Evolutionary conservation across 2,888 invertebrate species (phyloP), one percentile per base, ranked within the genome.

Genomic region (Andrena chrysosceles): DNA sequence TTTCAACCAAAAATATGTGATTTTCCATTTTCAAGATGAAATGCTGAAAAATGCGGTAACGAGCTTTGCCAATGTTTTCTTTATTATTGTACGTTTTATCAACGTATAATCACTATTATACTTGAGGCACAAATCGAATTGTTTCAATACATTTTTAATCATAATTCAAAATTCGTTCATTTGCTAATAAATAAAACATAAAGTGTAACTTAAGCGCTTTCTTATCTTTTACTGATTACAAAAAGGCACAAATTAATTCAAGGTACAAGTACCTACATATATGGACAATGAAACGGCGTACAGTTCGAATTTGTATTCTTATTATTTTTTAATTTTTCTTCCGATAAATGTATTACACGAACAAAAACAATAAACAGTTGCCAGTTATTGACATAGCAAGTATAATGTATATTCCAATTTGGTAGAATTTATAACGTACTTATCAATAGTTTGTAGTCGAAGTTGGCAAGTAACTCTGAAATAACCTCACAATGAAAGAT

Each of bases 401-500:
- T n/a, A 26, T 23, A 59, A 42, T 31, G 59, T 23, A 26, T 23
- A 23, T 64, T 63, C 52, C 49, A 33, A 75, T 59, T 64, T 49
- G n/a, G 10, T 67, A 13, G 23, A 70, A 66, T 23, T 31, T 20
- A 42, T 31, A 71, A 26, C 35, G 26, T 73, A 59, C 26, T 69
- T 66, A 48, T 60, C 42, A 63, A 77, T 71, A 76, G 52, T 31
- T 42, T 67, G 60, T 63, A 49, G 8, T 68, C 54, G 59, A 66
- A 72, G 52, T 49, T 83, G 74, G 70, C 74, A 84, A 76, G 70
- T 62, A 60, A 48, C 59, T 73, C 29, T 48, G 59, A 66, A 81
- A 72, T 85, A 81, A 85, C 81, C 81, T 84, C 63, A 84, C 70
- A 42, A 66, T 60, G 52, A 52, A 52, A 20, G 29, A 63, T 42